Base-by-base conservation (phyloP, 2,113 vertebrate species). In the Desmodus rotundus region DNA sequence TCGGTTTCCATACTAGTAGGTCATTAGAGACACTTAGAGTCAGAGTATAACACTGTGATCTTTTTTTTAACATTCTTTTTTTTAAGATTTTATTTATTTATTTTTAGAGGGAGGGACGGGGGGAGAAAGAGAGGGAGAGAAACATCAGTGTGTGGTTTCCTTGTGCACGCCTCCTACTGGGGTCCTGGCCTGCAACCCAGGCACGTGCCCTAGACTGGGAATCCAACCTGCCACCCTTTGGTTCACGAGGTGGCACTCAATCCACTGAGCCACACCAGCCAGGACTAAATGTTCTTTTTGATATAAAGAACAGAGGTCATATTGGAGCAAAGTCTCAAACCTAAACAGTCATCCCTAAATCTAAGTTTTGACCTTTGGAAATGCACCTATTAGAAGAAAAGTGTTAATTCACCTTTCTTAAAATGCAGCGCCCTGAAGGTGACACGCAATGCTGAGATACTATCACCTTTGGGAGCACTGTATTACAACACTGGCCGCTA, bases 401-500 rank as follows among this genome's bases (percentile, higher is more conserved):
- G 9, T 26, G 17, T 89, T 54, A 31, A 26, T 76, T 15, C 72
- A 1, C 31, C 33, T 92, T 91, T 91, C 85, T 95, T 56, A 26
- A 78, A 63, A 76, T 76, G 41, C 98, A 99, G 99, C 54, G 99
- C 99, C 0, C 97, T 99, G 98, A 98, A 99, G 98, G 99, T 99
- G 68, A 98, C 99, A 0, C 98, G 98, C 94, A 99, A 98, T 47
- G 98, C 99, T 17, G 99, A 99, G 93, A 99, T 99, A 91, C 96
- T 99, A 78, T 99, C 99, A 0, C 99, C 99, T 0, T 98, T 99
- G 28, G 99, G 99, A 85, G 99, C 99, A 0, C 98, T 99, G 8
- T 99, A 99, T 95, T 99, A 99, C 97, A 99, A 99, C 98, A 99
- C 99, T 0, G 99, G 99, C 0, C 98, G 99, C 1, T 99, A 99